phyloP scores from a whole-genome alignment of 1,140 invertebrate genomes.

The Conus ventricosus region DNA sequence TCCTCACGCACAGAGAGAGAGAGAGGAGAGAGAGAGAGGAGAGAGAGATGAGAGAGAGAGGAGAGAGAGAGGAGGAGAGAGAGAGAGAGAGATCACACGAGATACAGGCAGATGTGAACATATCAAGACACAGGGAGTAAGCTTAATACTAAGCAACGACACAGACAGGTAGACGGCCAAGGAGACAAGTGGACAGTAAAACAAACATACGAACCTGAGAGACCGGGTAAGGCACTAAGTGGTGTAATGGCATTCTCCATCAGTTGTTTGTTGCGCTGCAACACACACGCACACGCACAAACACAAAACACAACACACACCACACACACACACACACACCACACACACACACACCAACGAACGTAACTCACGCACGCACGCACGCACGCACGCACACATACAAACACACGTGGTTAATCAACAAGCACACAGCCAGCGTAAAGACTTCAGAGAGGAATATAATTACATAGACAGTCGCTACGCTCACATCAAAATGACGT shows the following conservation, averaged over 20 bases:
- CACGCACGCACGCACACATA: neutral
- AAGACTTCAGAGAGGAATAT: neutral
- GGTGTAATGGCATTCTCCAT: constrained; percentile 72
- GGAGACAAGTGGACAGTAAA: constrained; percentile 2
- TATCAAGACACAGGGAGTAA: too few relatives aligned
- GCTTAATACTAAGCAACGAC: neutral
- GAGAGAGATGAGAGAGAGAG: constrained; percentile 11
- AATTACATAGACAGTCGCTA: neutral
- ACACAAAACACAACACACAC: neutral
- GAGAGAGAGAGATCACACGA: too few relatives aligned
- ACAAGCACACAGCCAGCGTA: neutral
- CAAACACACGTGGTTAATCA: neutral
- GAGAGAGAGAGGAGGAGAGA: too few relatives aligned
- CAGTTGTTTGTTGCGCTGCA: constrained; percentile 71
- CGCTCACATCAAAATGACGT: neutral
- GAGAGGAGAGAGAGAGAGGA: constrained; percentile 20
- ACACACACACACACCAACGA: neutral
- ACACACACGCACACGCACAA: constrained; percentile 19
- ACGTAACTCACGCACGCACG: neutral
- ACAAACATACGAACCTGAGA: constrained; percentile 47
- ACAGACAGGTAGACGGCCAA: neutral
- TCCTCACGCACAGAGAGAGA: too few relatives aligned
- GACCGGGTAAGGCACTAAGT: constrained; percentile 55
- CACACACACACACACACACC: too few relatives aligned
- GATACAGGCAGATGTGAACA: too few relatives aligned